Percentiles rank a stretch among this genome's conserved stretches.
phyloP scores from a whole-genome alignment of 2,113 vertebrate species.

The Amphilophus citrinellus region DNA sequence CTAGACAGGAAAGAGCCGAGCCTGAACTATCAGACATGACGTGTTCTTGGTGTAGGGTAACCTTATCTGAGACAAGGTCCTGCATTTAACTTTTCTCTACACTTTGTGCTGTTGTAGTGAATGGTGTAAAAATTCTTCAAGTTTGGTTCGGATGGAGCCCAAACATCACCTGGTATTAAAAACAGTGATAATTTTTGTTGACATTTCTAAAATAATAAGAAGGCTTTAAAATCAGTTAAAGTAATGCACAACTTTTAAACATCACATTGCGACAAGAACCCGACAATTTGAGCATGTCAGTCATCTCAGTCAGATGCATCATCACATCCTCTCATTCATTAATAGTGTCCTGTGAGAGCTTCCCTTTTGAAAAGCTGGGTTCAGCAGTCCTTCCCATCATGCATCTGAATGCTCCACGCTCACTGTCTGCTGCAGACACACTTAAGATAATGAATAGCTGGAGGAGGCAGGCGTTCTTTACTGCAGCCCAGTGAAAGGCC shows the following conservation, averaged over 20 bases:
- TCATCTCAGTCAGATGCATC: constrained; percentile 42
- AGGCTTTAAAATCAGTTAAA: constrained; percentile 5
- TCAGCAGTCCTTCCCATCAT: constrained; percentile 65
- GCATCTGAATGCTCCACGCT: constrained; percentile 49
- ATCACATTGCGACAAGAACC: constrained; percentile 5
- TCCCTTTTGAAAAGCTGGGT: constrained; percentile 51
- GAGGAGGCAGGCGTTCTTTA: constrained; percentile 69
- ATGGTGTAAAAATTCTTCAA: neutral
- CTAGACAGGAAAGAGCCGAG: neutral
- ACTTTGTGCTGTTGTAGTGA: neutral
- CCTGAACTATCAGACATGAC: neutral
- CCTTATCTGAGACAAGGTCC: neutral
- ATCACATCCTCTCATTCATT: constrained; percentile 61
- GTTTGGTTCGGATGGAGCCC: neutral
- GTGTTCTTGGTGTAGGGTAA: neutral
- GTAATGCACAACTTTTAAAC: neutral
- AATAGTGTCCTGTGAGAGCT: constrained; percentile 46
- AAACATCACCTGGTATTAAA: neutral
- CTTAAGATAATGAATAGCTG: constrained; percentile 79
- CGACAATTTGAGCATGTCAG: neutral
- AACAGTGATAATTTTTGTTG: neutral
- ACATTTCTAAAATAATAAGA: neutral
- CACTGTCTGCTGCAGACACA: constrained; percentile 69
- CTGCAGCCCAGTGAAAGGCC: constrained; percentile 67
- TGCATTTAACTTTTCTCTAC: neutral